phyloP scores from a whole-genome alignment of 2,113 vertebrate genomes.

The Dromiciops gliroides region DNA sequence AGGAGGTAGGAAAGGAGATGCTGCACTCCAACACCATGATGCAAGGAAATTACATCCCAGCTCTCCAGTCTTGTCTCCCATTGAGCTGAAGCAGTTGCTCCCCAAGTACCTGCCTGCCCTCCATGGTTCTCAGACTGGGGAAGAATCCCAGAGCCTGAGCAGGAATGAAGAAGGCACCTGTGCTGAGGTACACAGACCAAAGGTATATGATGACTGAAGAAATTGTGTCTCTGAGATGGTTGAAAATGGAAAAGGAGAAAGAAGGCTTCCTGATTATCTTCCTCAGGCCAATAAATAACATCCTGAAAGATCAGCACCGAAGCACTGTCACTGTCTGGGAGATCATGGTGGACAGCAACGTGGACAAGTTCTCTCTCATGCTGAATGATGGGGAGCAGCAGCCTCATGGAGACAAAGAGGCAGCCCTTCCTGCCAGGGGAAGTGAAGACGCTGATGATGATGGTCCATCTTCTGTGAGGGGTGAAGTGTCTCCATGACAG shows the following conservation, averaged over 20 bases:
- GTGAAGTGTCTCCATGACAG: slow-evolving; percentile 95
- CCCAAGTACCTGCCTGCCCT: slow-evolving; percentile 96
- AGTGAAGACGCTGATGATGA: slow-evolving; percentile 96
- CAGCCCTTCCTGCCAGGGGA: slow-evolving; percentile 87
- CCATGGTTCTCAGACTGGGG: slow-evolving; percentile 96
- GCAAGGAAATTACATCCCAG: slow-evolving; percentile 94
- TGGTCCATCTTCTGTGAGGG: slow-evolving; percentile 95
- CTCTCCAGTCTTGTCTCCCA: slow-evolving; percentile 92
- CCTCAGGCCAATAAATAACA: slow-evolving; percentile 96
- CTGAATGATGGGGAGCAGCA: not conserved
- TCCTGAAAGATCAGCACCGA: slow-evolving; percentile 96
- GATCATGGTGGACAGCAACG: slow-evolving; percentile 93
- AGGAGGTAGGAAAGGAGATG: slow-evolving; percentile 86
- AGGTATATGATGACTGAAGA: slow-evolving; percentile 97
- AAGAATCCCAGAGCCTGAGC: slow-evolving; percentile 98
- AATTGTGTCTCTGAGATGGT: slow-evolving; percentile 89
- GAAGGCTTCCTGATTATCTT: slow-evolving; percentile 92
- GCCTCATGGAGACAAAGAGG: not conserved
- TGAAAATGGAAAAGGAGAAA: slow-evolving; percentile 86
- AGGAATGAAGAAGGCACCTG: slow-evolving; percentile 97
- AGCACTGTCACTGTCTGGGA: slow-evolving; percentile 97
- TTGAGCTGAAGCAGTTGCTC: slow-evolving; percentile 95
- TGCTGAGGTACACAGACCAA: slow-evolving; percentile 96
- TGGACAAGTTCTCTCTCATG: slow-evolving; percentile 94
- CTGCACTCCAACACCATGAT: slow-evolving; percentile 92